phyloP scores from a whole-genome alignment of 92 coral and sea anemone species.

The Nematostella vectensis region DNA sequence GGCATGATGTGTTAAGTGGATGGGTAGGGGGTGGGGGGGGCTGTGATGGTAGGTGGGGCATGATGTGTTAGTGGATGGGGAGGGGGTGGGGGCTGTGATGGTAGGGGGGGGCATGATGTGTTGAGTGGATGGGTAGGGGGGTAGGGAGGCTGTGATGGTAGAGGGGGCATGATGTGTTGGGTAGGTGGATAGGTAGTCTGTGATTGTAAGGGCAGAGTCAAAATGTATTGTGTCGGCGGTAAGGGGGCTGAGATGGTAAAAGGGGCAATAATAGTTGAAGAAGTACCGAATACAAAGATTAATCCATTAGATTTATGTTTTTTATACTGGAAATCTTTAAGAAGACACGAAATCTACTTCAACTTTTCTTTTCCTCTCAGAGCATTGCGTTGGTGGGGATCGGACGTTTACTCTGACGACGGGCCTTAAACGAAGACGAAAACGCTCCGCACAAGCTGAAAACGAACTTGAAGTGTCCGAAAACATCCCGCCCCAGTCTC shows the following conservation, averaged over 20 bases:
- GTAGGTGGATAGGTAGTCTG: background rate
- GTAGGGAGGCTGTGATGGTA: slow-evolving; percentile 89
- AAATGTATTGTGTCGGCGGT: too few relatives aligned
- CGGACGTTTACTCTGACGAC: slow-evolving; percentile 33
- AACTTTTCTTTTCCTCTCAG: slow-evolving; percentile 13
- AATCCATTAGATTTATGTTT: too few relatives aligned
- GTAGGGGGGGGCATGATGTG: background rate
- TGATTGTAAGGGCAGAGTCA: background rate
- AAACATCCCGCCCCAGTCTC: slow-evolving; percentile 2
- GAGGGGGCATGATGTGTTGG: background rate
- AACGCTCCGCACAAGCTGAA: slow-evolving; percentile 27
- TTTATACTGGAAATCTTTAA: too few relatives aligned
- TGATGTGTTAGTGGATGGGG: slow-evolving; percentile 64
- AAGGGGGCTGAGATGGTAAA: background rate
- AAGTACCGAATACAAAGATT: background rate
- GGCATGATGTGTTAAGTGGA: background rate
- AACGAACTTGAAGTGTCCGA: background rate
- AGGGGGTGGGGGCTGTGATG: background rate
- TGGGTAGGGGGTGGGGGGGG: slow-evolving; percentile 11
- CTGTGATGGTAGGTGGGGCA: slow-evolving; percentile 87
- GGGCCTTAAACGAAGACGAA: slow-evolving; percentile 25
- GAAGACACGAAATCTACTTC: too few relatives aligned
- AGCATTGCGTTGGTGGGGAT: slow-evolving; percentile 37
- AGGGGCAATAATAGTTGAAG: background rate
- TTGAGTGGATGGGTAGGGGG: slow-evolving; percentile 10